Conservation (phyloP, 2,113 vertebrate genomes). For the Gavia stellata region DNA sequence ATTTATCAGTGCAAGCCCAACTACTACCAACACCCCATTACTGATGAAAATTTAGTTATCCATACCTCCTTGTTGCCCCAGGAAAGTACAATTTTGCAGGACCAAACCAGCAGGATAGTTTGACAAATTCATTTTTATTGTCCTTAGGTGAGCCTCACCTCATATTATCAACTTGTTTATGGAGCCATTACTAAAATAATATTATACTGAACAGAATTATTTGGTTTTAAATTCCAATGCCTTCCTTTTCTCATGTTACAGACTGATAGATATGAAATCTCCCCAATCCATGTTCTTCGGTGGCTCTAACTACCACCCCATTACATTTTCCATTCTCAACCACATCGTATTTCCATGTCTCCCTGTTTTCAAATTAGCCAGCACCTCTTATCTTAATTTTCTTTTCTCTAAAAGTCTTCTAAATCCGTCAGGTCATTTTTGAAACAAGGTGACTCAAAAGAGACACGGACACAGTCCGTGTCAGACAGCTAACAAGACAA, state of each 20-base stretch:
- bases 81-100: not conserved
- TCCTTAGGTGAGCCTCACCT: not conserved
- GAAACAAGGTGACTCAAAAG: not conserved
- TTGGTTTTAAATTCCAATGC: not conserved
- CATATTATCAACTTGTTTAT: not conserved
- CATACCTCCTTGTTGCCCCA: not conserved
- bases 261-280: not conserved
- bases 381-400: not conserved
- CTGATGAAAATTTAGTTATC: not conserved
- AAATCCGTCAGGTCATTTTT: not conserved
- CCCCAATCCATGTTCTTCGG: accelerated
- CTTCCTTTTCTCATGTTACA: not conserved
- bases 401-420: not conserved
- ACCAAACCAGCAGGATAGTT: not conserved
- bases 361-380: not conserved
- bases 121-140: not conserved
- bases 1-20: not conserved
- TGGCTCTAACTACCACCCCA: not conserved
- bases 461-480: not conserved
- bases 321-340: not conserved
- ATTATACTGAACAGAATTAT: not conserved
- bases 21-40: not conserved
- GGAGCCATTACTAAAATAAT: not conserved
- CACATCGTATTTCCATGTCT: not conserved
- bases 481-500: not conserved